Evolutionary conservation across 2,888 invertebrate species (phyloP), one percentile per base, ranked within the genome.

Genomic region (Noctua fimbriata): DNA sequence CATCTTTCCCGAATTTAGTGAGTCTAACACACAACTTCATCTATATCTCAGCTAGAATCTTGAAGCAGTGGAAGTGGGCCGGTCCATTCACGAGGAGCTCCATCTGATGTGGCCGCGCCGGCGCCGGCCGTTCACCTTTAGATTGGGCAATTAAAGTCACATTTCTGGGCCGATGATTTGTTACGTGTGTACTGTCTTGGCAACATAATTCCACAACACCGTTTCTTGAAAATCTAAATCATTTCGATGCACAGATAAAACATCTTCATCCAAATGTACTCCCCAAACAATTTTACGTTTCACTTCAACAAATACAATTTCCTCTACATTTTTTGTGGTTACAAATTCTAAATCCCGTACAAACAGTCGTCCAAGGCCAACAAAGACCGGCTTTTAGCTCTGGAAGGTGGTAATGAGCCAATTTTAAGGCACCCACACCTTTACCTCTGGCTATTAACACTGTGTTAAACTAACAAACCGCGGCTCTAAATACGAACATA

Each of bases 41-140:
- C 86, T 88, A 85, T 92, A 92, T 93, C 93, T 89, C 88, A 36
- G 52, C 77, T 90, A 79, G 85, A 92, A 94, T 92, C 90, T 81
- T 80, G 80, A 79, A 80, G 84, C 78, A 52, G 86, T 85, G 81
- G 84, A 83, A 90, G 93, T 93, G 93, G 94, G 94, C 90, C 92
- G 95, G 92, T 85, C 93, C 94, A 94, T 95, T 95, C 95, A 95
- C 94, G 95, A 94, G 90, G 93, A 93, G 90, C 88, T 87, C 84
- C 90, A 92, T 93, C 92, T 90, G 91, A 93, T 93, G 91, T 87
- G 88, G 90, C 84, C 75, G 74, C 69, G 52, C 55, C 75, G 55
- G 82, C 78, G 76, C 81, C 88, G 95, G 93, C 85, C 94, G 89
- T 94, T 95, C 93, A 94, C 92, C 95, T 93, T 80, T 90, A 89